These are phyloP conservation scores for Meiosimyza decipiens DNA, from an alignment of 2,888 invertebrate genomes.

Conservation along the genomic window DNA sequence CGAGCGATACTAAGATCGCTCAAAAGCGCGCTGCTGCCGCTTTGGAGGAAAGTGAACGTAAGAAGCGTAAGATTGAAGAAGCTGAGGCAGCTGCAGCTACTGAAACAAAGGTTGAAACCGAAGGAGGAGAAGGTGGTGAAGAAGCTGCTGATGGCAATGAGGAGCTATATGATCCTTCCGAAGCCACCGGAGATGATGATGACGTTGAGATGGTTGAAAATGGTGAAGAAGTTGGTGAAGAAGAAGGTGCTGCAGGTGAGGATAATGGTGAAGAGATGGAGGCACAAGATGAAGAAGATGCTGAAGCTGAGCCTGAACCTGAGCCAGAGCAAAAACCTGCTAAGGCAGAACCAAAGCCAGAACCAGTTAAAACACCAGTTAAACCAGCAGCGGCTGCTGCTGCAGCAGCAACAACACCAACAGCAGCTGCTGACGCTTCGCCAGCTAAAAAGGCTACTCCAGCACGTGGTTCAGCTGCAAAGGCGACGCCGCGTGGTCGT, in stretches of 20 bases:
- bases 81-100: constrained; percentile 65
- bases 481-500: constrained; percentile 63
- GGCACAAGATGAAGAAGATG: constrained; percentile 54
- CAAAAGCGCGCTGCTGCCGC: constrained; percentile 68
- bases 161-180: constrained; percentile 66
- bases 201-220: constrained; percentile 68
- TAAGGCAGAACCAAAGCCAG: constrained; percentile 43
- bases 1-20: constrained; percentile 67
- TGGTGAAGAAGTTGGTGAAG: constrained; percentile 59
- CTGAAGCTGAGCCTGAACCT: constrained; percentile 51
- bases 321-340: constrained; percentile 49
- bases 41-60: constrained; percentile 66
- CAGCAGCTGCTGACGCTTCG: constrained; percentile 64
- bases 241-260: constrained; percentile 52
- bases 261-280: constrained; percentile 57
- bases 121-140: constrained; percentile 53
- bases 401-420: constrained; percentile 52
- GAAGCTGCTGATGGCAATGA: constrained; percentile 56
- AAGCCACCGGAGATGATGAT: constrained; percentile 69
- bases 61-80: constrained; percentile 66
- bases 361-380: constrained; percentile 47
- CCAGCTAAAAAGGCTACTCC: constrained; percentile 62
- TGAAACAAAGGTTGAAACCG: constrained; percentile 65
- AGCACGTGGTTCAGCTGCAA: constrained; percentile 51
- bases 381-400: constrained; percentile 50